Evolutionary conservation across 1,140 invertebrate genomes (phyloP).

Genomic region (Drosophila orosa): DNA sequence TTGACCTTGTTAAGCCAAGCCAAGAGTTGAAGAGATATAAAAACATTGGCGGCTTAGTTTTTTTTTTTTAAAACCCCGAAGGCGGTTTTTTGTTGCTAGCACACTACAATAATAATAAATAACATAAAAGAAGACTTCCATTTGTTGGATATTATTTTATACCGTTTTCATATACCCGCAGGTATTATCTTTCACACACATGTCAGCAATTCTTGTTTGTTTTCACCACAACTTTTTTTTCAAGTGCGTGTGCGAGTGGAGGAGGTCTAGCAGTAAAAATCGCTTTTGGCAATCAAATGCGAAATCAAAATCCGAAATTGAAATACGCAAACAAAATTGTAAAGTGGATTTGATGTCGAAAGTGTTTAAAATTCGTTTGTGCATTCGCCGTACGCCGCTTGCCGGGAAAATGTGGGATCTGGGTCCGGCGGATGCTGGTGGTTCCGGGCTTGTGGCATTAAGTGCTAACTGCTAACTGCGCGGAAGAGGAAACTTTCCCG

Average conservation of each 20-base stretch:
- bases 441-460: slow-evolving; percentile 47
- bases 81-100: too few species aligned
- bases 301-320: slow-evolving; percentile 80
- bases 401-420: neutral
- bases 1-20: too few species aligned
- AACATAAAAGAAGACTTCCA: neutral
- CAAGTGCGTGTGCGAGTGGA: slow-evolving; percentile 10
- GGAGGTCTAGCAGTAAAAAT: slow-evolving; percentile 47
- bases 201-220: neutral
- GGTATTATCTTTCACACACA: slow-evolving; percentile 1
- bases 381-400: slow-evolving; percentile 17
- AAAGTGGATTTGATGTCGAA: slow-evolving; percentile 68
- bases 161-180: neutral
- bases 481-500: slow-evolving; percentile 46
- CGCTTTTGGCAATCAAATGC: slow-evolving; percentile 74
- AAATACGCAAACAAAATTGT: slow-evolving; percentile 80
- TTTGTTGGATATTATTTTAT: neutral
- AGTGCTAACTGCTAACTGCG: slow-evolving; percentile 74
- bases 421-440: slow-evolving; percentile 9
- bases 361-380: slow-evolving; percentile 69
- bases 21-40: too few species aligned
- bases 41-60: too few species aligned
- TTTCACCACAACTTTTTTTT: slow-evolving; percentile 13
- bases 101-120: too few species aligned
- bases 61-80: too few species aligned